Percentiles rank a stretch among this genome's conserved stretches.
Evolutionary conservation across 2,888 invertebrate genomes (phyloP).

Genomic region (Lasioglossum malachurum): DNA sequence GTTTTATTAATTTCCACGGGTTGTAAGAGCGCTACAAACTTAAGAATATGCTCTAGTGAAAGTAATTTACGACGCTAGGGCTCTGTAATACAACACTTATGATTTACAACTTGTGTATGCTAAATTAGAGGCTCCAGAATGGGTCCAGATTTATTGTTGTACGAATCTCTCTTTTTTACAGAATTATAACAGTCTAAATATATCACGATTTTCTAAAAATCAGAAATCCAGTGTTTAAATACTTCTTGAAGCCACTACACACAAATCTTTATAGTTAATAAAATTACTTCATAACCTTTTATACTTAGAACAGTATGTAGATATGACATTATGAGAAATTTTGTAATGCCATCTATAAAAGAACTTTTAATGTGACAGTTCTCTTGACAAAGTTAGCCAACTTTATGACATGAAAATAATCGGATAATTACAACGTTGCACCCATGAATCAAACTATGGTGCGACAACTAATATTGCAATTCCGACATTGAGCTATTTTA

Average conservation of each 20-base stretch:
- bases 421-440: neutral
- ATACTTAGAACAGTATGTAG: neutral
- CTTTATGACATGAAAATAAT: neutral
- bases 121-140: neutral
- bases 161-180: neutral
- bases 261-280: neutral
- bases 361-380: neutral
- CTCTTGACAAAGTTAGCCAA: neutral
- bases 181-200: neutral
- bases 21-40: neutral
- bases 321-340: neutral
- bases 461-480: neutral
- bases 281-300: neutral
- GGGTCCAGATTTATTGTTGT: neutral
- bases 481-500: neutral
- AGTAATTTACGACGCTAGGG: neutral
- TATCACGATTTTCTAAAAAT: neutral
- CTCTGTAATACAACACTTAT: neutral
- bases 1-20: slow-evolving; percentile 3
- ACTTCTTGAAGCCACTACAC: neutral
- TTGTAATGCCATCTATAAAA: neutral
- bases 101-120: neutral
- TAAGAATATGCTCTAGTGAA: neutral
- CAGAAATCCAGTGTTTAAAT: neutral
- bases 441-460: neutral